These are phyloP conservation scores for Notospermus geniculatus DNA, from an alignment of 1,140 invertebrate genomes.

Conservation along the genomic window DNA sequence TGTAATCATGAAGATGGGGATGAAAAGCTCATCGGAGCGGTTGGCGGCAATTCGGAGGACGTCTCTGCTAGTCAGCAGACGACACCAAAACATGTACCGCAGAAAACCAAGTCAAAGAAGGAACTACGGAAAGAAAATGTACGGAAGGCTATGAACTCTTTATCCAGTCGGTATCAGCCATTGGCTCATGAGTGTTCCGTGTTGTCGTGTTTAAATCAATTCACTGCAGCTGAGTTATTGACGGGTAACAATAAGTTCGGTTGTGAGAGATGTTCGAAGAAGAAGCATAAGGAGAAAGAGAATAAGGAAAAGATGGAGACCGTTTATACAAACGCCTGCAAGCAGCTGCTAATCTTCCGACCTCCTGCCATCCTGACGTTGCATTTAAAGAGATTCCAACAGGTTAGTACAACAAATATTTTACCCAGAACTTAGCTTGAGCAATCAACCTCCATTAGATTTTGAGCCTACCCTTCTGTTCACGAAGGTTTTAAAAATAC, in stretches of 20 bases:
- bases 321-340: constrained; percentile 84
- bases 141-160: constrained; percentile 26
- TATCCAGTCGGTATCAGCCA: constrained; percentile 64
- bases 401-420: constrained; percentile 51
- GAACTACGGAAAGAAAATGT: constrained; percentile 38
- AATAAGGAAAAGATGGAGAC: constrained; percentile 57
- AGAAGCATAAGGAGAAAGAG: constrained; percentile 21
- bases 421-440: constrained; percentile 3
- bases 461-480: constrained; percentile 13
- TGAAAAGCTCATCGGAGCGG: too few relatives aligned
- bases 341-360: constrained; percentile 84
- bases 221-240: constrained; percentile 84
- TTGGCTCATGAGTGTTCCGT: constrained; percentile 73
- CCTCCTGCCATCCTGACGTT: constrained; percentile 91
- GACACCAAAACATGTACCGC: constrained; percentile 1
- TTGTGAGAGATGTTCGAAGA: constrained; percentile 83
- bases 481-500: constrained; percentile 16
- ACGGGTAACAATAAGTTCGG: constrained; percentile 88
- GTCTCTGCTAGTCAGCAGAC: too few relatives aligned
- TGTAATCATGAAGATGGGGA: too few relatives aligned
- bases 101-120: constrained; percentile 28
- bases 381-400: constrained; percentile 82
- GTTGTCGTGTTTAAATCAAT: constrained; percentile 84
- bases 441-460: constrained; percentile 9
- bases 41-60: too few relatives aligned